A percentile compares a stretch with the other conserved stretches of the same genome.
Evolutionary conservation across 2,113 vertebrate species (phyloP).

Genomic region (Paracanthobrama guichenoti): DNA sequence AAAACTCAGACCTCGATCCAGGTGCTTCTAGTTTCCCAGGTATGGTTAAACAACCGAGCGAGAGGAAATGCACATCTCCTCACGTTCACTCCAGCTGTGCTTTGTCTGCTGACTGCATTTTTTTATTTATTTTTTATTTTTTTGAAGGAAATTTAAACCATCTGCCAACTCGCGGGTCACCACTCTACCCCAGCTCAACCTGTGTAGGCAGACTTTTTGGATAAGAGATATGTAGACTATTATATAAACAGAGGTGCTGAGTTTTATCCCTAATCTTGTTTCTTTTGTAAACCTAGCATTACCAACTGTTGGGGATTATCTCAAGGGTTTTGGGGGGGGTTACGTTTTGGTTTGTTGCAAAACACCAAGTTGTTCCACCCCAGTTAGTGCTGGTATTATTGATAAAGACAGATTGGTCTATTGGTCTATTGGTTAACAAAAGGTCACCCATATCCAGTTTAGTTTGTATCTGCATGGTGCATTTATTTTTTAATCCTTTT

Average conservation of each 20-base stretch:
- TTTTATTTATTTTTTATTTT: background rate
- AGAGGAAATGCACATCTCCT: slow-evolving; percentile 7
- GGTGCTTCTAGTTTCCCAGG: slow-evolving; percentile 26
- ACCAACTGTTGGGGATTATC: slow-evolving; percentile 38
- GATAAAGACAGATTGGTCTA: background rate
- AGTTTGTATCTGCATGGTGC: background rate
- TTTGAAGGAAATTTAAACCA: slow-evolving; percentile 5
- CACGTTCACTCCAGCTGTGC: slow-evolving; percentile 7
- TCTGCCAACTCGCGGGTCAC: background rate
- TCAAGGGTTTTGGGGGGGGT: background rate
- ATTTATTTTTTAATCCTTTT: background rate
- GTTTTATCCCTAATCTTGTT: slow-evolving; percentile 46
- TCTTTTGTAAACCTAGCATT: slow-evolving; percentile 40
- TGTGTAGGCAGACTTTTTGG: slow-evolving; percentile 17
- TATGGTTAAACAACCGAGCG: background rate
- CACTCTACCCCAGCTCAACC: background rate
- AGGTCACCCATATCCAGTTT: slow-evolving; percentile 1
- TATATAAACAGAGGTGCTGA: slow-evolving; percentile 45
- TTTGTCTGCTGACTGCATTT: slow-evolving; percentile 9
- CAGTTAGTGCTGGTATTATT: background rate
- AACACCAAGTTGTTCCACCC: background rate
- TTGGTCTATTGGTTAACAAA: slow-evolving; percentile 20
- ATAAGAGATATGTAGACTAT: slow-evolving; percentile 20
- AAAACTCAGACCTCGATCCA: background rate
- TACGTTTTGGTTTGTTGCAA: slow-evolving; percentile 18